Evolutionary conservation across 2,113 vertebrate genomes (phyloP), one percentile per base, ranked within the genome.

Genomic region (Oryzias javanicus): DNA sequence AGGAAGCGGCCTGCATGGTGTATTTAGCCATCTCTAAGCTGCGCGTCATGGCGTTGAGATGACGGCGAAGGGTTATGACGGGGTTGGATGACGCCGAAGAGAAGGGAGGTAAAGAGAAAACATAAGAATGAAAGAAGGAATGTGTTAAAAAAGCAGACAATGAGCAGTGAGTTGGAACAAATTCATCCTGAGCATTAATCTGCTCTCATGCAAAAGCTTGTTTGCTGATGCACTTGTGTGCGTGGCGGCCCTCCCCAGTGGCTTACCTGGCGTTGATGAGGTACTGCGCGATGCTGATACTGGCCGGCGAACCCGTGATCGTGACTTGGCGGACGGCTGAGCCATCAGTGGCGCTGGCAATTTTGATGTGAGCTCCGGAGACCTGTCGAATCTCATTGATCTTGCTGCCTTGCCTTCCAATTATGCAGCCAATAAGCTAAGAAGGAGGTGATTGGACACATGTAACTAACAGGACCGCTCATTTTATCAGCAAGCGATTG

Each of bases 1-100:
- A 90, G 86, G 92, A 92, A 91, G 93, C 93, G 78, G 92, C 91
- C 93, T 95, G 94, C 93, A 94, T 95, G 92, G 93, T 95, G 93
- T 95, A 92, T 93, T 95, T 96, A 94, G 95, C 95, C 94, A 96
- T 94, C 93, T 96, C 95, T 94, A 96, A 93, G 90, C 95, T 96
- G 94, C 89, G 92, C 71, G 91, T 88, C 82, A 57, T 68, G 53
- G 42, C 55, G 58, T 49, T 55, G 73, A 64, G 80, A 80, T 44
- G 76, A 79, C 70, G 65, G 73, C 7, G 16, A 55, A 49, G 22
- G 58, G 67, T 85, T 84, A 82, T 59, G 78, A 83, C 80, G 83
- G 2, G 46, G 19, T 86, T 64, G 73, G 86, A 82, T 66, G 77
- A 82, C 78, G 71, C 50, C 78, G 68, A 57, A 77, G 84, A 88